Conservation (phyloP, 2,113 vertebrate genomes). For the Cisticola juncidis region DNA sequence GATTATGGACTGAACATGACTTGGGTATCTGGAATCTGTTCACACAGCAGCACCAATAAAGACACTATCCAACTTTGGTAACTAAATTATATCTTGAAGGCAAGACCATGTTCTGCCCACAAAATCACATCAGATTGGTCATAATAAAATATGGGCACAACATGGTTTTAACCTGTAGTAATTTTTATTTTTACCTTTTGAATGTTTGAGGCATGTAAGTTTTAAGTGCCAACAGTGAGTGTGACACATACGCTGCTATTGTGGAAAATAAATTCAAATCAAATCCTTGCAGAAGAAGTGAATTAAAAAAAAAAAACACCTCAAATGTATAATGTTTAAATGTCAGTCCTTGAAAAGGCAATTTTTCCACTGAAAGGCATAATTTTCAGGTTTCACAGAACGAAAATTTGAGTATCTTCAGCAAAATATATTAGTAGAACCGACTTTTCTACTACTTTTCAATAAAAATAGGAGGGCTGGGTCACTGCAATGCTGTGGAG, state of each 20-base stretch:
- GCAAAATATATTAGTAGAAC: not conserved
- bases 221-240: not conserved
- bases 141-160: not conserved
- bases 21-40: not conserved
- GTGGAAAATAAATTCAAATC: not conserved
- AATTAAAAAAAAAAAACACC: not conserved
- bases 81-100: not conserved
- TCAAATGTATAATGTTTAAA: not conserved
- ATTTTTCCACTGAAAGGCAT: not conserved
- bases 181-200: not conserved
- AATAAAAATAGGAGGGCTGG: not conserved
- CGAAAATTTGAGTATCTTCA: not conserved
- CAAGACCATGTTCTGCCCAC: not conserved
- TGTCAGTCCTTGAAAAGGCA: not conserved
- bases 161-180: not conserved
- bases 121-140: not conserved
- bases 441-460: not conserved
- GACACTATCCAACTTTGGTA: not conserved
- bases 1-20: not conserved
- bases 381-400: not conserved
- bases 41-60: not conserved
- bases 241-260: not conserved
- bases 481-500: not conserved
- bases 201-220: not conserved
- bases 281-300: not conserved